Conservation (phyloP, 2,888 invertebrate genomes). For the Pediacus dermestoides region DNA sequence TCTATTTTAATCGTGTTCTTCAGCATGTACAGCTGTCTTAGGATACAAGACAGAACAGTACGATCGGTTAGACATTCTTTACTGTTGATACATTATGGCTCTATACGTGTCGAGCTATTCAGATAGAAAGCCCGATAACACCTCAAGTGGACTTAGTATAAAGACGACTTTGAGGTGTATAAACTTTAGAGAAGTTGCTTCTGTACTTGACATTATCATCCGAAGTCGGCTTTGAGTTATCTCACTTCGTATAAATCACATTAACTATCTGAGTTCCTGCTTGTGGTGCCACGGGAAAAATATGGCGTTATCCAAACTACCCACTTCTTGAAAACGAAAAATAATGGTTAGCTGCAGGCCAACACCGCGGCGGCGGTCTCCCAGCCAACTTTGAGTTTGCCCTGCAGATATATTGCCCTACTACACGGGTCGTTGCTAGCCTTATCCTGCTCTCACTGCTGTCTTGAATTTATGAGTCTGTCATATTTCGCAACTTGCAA, state of each 20-base stretch:
- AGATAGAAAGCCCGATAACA: conserved; percentile 40
- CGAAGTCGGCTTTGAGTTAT: conserved; percentile 39
- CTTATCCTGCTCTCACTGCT: conserved; percentile 42
- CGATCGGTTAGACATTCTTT: conserved; percentile 36
- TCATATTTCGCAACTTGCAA: conserved; percentile 59
- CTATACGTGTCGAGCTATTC: conserved; percentile 33
- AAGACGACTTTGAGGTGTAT: conserved; percentile 40
- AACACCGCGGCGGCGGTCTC: conserved; percentile 35
- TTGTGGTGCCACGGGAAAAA: conserved; percentile 41
- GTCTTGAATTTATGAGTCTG: conserved; percentile 56
- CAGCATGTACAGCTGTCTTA: conserved; percentile 47
- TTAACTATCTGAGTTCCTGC: conserved; percentile 42
- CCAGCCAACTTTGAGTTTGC: conserved; percentile 34
- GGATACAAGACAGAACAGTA: conserved; percentile 41
- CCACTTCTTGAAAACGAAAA: conserved; percentile 43
- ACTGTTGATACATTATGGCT: conserved; percentile 42
- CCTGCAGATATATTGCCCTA: conserved; percentile 40
- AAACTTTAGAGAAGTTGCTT: conserved; percentile 43
- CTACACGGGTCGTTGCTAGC: conserved; percentile 41
- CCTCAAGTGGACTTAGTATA: conserved; percentile 36
- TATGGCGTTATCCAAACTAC: conserved; percentile 41
- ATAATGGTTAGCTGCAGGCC: conserved; percentile 41
- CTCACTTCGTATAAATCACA: conserved; percentile 47
- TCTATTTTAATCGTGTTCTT: conserved; percentile 50
- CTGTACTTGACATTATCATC: conserved; percentile 44